Conservation (phyloP, 1,140 invertebrate species). For the Forficula auricularia region DNA sequence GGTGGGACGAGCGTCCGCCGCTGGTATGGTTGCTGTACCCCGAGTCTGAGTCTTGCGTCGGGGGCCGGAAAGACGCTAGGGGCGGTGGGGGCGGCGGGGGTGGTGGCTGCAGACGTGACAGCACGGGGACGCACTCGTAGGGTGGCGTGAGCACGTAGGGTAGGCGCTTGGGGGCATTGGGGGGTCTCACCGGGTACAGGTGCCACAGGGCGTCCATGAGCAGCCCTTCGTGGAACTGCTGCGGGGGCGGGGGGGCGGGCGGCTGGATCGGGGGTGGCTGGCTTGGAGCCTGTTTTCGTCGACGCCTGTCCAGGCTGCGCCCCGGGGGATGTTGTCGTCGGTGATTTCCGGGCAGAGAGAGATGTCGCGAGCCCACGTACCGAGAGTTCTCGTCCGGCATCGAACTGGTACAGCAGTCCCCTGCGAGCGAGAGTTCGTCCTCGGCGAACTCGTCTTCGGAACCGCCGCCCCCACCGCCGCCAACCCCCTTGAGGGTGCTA, state of each 20-base stretch:
- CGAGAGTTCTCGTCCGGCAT: not conserved
- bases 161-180: conserved; percentile 26
- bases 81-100: conserved; percentile 12
- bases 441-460: conserved; percentile 49
- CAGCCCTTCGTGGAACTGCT: conserved; percentile 41
- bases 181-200: conserved; percentile 33
- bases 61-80: conserved; percentile 14
- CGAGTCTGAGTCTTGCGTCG: conserved; percentile 36
- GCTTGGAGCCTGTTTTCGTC: conserved; percentile 16
- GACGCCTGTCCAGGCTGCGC: conserved; percentile 9
- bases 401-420: conserved; percentile 19
- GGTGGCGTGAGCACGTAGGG: conserved; percentile 31
- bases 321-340: conserved; percentile 7
- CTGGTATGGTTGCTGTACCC: conserved; percentile 50
- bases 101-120: conserved; percentile 28
- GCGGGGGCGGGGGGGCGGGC: not conserved
- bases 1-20: conserved; percentile 16
- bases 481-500: conserved; percentile 20
- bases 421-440: conserved; percentile 38
- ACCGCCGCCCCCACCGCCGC: conserved; percentile 27
- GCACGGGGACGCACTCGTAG: conserved; percentile 37
- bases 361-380: no score
- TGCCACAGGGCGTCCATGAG: conserved; percentile 42
- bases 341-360: no score
- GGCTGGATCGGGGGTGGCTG: conserved; percentile 4